Base-by-base conservation (phyloP, 2,797 vertebrate species). In the Chanos chanos region DNA sequence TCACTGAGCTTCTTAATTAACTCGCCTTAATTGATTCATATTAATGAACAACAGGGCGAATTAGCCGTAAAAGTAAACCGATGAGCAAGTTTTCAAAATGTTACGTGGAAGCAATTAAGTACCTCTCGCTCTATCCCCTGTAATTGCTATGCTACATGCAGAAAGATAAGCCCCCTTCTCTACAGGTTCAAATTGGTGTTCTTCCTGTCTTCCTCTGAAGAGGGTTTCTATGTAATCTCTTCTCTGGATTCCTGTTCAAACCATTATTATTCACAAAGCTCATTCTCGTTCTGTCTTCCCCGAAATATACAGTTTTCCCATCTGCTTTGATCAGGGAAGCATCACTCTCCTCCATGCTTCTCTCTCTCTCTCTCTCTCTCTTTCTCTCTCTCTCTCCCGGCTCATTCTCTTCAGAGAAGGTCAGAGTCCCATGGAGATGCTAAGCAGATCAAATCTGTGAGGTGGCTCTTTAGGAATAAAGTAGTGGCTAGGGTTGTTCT, bases 351-450 rank as follows among this genome's bases (percentile, higher is more conserved):
- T 51, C 10, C 13, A 28, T 33, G 9, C 12, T 5, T 4, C 45
- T 7, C n/a, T 47, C 30, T 34, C 28, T 64, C 19, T 55, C n/a
- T n/a, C n/a, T n/a, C n/a, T n/a, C n/a, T n/a, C n/a, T n/a, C n/a
- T n/a, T n/a, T n/a, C n/a, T n/a, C n/a, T n/a, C n/a, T n/a, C n/a
- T n/a, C n/a, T 4, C 8, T 22, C 19, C 3, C 2, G n/a, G 15
- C 24, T 7, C 10, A 52, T 57, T 57, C 55, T 63, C 44, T 18
- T 52, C 10, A 10, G 25, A 31, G 71, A 72, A 72, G 60, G 70
- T 66, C 64, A 70, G 3, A n/a, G 39, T 54, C 47, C 67, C 13
- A 27, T 49, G 25, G 59, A 71, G 73, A 54, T 34, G 18, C 31
- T 19, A 9, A 45, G 53, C 47, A 8, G 4, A 3, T 30, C 54